Evolutionary conservation across 37 sponge, comb jelly and placozoan species (phyloP), one percentile per base, ranked within the genome.

Genomic region (Crambe crambe): DNA sequence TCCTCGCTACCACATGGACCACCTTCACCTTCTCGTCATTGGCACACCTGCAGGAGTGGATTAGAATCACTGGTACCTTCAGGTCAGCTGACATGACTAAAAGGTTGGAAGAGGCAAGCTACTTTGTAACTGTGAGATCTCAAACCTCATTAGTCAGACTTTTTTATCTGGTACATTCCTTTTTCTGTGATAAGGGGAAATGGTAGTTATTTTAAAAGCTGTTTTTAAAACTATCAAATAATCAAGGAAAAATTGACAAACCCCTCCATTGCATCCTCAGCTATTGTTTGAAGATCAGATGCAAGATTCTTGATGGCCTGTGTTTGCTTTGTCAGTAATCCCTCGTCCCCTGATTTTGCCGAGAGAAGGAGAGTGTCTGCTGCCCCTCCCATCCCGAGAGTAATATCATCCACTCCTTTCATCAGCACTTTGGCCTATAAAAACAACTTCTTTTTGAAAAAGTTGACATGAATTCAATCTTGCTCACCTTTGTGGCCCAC

Each of bases 401-500:
- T 79, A 21, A 93, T 42, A 37, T 69, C 81, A 42, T 93, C 93
- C 74, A 93, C 84, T 34, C 80, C 66, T 26, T 82, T 77, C 80
- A 83, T 64, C 41, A 89, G 54, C 30, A 72, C 75, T 40, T 83
- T 89, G 32, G 84, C 89, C 89, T 89, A 51, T 35, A 6, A 34
- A 23, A 62, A 62, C 15, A 27, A 62, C 51, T 47, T 6, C 12
- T 12, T 47, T 47, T 47, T 12, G 6, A 47, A 47, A 15, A 12
- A 15, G 51, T 47, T 15, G 51, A 18, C 56, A 54, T 54, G 56
- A n/a, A n/a, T n/a, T n/a, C n/a, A n/a, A n/a, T n/a, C n/a, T 15
- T 23, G 6, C 88, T 27, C 34, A 94, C 95, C 70, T 88, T 92
- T 23, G 93, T 79, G 58, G 93, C 95, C 95, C 95, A 95, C 40